Base-by-base conservation (phyloP, 2,113 vertebrate species). In the Otocyon megalotis region DNA sequence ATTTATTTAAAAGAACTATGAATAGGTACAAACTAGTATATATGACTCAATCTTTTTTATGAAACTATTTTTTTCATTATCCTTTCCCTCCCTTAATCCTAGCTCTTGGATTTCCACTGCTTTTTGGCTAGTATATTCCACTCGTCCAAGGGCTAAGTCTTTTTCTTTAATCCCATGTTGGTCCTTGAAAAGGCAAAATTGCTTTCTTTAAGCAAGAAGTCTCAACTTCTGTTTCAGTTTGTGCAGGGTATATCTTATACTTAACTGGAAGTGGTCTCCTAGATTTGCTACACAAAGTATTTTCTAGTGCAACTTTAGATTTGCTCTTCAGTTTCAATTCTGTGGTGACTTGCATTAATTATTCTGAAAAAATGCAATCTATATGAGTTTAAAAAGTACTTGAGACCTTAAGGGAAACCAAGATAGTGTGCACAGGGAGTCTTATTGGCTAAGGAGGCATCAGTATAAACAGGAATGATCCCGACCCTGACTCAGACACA, bases 391-490 rank as follows among this genome's bases (percentile, higher is more conserved):
- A 17, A n/a, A 79, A 83, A 53, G 1, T n/a, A 16, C 24, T 3
- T 15, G 60, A 60, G 79, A 43, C 32, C 35, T 32, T 35, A 15
- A 37, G n/a, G 28, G 28, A 82, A 53, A 20, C 11, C 9, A n/a
- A 74, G 22, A 22, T 12, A 22, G 32, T 30, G 37, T 8, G 20
- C 10, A 22, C 2, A 28, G 19, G 37, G 30, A 50, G 11, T 48
- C 8, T 16, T 35, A 0, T n/a, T 20, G 69, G 43, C n/a, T 3
- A 6, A 58, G 53, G 26, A 58, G 5, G 17, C 12, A 4, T n/a
- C 4, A 12, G 3, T 19, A 13, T 14, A 16, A 30, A 48, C 3
- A 50, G 1, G 15, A 30, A 24, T 24, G 5, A 22, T 12, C 22
- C 65, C 79, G 11, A 35, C 14, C 32, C 22, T n/a, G 22, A 35